Conservation (phyloP, 1,140 invertebrate genomes). For the Periplaneta americana region DNA sequence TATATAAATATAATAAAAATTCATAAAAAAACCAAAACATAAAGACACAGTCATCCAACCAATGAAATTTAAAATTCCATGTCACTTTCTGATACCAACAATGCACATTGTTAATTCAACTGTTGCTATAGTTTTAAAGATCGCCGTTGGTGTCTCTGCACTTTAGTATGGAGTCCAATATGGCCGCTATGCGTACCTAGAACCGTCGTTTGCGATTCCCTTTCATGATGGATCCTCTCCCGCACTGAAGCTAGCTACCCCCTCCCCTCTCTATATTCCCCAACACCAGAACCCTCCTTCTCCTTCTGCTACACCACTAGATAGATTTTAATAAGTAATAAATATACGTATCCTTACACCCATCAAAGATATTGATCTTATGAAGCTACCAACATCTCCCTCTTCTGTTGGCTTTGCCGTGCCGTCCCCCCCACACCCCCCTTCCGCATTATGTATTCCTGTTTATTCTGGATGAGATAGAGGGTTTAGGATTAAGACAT, state of each 20-base stretch:
- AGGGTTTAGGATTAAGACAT: slow-evolving; percentile 12
- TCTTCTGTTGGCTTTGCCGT: background rate
- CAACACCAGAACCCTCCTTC: background rate
- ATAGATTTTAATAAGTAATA: slow-evolving; percentile 15
- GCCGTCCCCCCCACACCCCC: background rate
- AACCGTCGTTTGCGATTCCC: slow-evolving; percentile 8
- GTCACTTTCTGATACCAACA: too few species aligned
- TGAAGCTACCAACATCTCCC: slow-evolving; percentile 2
- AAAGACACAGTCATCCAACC: too few species aligned
- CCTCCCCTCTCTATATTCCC: background rate
- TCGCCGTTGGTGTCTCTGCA: background rate
- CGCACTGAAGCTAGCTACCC: background rate
- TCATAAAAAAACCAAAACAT: too few species aligned
- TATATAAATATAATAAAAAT: too few species aligned
- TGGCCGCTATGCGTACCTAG: background rate
- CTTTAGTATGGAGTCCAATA: background rate
- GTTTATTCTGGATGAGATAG: slow-evolving; percentile 7
- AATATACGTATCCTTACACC: slow-evolving; percentile 13
- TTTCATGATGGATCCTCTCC: slow-evolving; percentile 11
- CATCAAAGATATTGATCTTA: slow-evolving; percentile 14
- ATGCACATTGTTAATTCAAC: too few species aligned
- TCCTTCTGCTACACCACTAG: slow-evolving; percentile 3
- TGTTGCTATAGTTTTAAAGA: too few species aligned
- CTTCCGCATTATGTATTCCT: slow-evolving; percentile 9
- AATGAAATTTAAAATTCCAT: too few species aligned